phyloP scores from a whole-genome alignment of 2,888 invertebrate genomes.

The Bruchidius siliquastri region DNA sequence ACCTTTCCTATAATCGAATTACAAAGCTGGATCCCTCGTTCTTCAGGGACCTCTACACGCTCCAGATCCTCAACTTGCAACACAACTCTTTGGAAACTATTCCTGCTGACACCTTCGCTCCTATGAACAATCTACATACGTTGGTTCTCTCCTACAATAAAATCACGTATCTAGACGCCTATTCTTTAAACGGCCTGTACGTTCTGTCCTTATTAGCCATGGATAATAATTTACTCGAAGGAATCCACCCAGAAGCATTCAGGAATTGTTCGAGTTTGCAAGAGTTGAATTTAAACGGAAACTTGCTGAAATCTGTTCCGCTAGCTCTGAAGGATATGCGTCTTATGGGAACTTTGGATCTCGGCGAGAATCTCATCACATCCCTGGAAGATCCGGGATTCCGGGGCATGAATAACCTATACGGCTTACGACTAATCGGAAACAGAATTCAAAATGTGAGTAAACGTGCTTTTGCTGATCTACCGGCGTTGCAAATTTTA shows the following conservation, averaged over 20 bases:
- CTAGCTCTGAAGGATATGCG: conserved; percentile 80
- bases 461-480: conserved; percentile 71
- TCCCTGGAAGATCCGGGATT: conserved; percentile 77
- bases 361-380: conserved; percentile 86
- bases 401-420: conserved; percentile 78
- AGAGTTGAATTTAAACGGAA: conserved; percentile 86
- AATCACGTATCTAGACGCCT: conserved; percentile 78
- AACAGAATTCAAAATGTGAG: conserved; percentile 81
- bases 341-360: conserved; percentile 78
- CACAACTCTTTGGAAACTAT: conserved; percentile 80
- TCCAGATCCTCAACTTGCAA: conserved; percentile 80
- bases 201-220: conserved; percentile 79
- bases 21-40: conserved; percentile 76
- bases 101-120: conserved; percentile 81
- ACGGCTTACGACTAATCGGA: conserved; percentile 82
- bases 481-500: conserved; percentile 77
- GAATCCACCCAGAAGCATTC: conserved; percentile 83
- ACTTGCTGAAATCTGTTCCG: conserved; percentile 75
- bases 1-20: conserved; percentile 80
- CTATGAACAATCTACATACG: conserved; percentile 89
- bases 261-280: conserved; percentile 86
- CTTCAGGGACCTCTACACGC: conserved; percentile 79
- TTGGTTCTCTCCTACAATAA: conserved; percentile 81
- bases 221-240: conserved; percentile 79
- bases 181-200: conserved; percentile 81